phyloP scores from a whole-genome alignment of 2,113 vertebrate genomes.

The Formicarius rufipectus region DNA sequence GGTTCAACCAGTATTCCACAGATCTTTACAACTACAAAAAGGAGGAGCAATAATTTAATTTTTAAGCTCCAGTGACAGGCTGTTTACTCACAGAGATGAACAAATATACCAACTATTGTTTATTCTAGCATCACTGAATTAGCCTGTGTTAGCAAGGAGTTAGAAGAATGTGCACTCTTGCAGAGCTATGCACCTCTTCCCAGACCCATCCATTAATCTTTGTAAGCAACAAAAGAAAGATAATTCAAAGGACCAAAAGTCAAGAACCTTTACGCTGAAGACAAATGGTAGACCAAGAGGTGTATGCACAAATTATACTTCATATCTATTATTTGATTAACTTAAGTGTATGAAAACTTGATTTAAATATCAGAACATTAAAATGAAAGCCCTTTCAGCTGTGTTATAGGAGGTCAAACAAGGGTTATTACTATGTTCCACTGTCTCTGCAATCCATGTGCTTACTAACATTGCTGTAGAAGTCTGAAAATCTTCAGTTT shows the following conservation, averaged over 20 bases:
- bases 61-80: background rate
- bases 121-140: background rate
- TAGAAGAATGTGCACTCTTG: background rate
- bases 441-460: background rate
- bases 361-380: background rate
- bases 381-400: background rate
- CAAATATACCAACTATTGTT: background rate
- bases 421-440: background rate
- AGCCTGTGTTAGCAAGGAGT: background rate
- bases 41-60: background rate
- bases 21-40: background rate
- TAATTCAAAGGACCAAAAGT: background rate
- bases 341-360: background rate
- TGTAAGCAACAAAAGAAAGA: background rate
- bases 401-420: background rate
- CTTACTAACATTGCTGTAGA: background rate
- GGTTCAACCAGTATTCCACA: background rate
- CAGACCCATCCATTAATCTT: background rate
- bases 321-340: background rate
- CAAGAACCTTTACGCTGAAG: background rate
- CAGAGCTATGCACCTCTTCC: background rate
- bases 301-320: background rate
- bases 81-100: background rate
- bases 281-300: background rate
- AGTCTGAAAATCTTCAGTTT: background rate